Percentiles rank a stretch among this genome's conserved stretches.
These are phyloP conservation scores for Platorchestia sp. DNA, from an alignment of 1,140 invertebrate species.

Conservation along the genomic window DNA sequence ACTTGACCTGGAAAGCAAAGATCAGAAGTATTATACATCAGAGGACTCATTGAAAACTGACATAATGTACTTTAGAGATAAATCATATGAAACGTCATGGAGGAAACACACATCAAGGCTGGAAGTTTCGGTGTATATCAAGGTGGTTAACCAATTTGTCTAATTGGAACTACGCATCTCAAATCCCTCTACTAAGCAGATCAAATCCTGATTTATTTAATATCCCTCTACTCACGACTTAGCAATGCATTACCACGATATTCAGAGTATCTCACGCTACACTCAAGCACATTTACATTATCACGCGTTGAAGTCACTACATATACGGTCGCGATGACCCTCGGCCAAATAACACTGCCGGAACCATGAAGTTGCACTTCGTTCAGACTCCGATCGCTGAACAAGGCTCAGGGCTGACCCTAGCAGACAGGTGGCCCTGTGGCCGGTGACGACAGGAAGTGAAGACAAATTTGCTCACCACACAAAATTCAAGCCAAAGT, in stretches of 20 bases:
- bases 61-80: neutral
- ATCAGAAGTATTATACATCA: neutral
- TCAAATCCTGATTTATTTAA: no score
- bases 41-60: neutral
- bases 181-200: no score
- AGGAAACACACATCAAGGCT: neutral
- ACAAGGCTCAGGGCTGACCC: neutral
- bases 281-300: neutral
- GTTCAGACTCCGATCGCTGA: neutral
- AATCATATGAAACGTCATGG: neutral
- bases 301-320: neutral
- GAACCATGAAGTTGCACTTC: neutral
- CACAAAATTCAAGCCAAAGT: neutral
- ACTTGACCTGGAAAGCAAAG: neutral
- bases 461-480: neutral
- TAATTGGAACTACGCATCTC: neutral
- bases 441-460: neutral
- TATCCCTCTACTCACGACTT: no score
- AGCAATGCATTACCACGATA: no score
- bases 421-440: neutral
- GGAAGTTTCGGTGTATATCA: no score
- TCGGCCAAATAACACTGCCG: neutral
- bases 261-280: no score
- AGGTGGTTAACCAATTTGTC: no score
- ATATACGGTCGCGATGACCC: neutral